Evolutionary conservation across 2,797 vertebrate genomes (phyloP).

Genomic region (Phoxinus dragarum): DNA sequence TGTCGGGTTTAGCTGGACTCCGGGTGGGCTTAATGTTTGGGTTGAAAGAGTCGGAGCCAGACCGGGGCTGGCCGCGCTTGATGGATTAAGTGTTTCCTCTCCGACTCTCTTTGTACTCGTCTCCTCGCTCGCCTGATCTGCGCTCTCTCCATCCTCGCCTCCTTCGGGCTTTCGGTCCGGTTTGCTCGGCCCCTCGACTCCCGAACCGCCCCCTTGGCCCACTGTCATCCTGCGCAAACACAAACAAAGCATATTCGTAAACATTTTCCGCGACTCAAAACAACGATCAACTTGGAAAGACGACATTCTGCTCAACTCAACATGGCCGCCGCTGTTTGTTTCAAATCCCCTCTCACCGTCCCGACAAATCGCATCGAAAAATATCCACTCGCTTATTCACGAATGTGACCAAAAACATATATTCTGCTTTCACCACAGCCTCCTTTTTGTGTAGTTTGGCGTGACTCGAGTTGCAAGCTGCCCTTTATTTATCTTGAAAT

Average conservation of each 20-base stretch:
- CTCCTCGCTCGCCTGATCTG: slow-evolving; percentile 88
- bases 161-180: slow-evolving; percentile 89
- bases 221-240: slow-evolving; percentile 92
- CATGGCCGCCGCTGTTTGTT: slow-evolving; percentile 99
- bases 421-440: slow-evolving; percentile 29
- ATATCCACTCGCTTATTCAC: slow-evolving; percentile 61
- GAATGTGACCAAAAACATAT: slow-evolving; percentile 37
- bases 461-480: slow-evolving; percentile 51
- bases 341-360: slow-evolving; percentile 94
- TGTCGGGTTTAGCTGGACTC: slow-evolving; percentile 65
- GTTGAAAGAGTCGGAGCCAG: slow-evolving; percentile 74
- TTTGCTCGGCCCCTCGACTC: slow-evolving; percentile 89
- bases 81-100: slow-evolving; percentile 83
- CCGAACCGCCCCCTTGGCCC: slow-evolving; percentile 90
- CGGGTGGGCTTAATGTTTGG: slow-evolving; percentile 73
- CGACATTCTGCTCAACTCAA: slow-evolving; percentile 90
- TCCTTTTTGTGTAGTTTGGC: slow-evolving; percentile 38
- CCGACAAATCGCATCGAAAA: slow-evolving; percentile 86
- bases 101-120: slow-evolving; percentile 94
- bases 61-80: slow-evolving; percentile 73
- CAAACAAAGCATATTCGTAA: slow-evolving; percentile 56
- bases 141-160: slow-evolving; percentile 88
- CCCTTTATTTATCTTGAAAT: slow-evolving; percentile 73
- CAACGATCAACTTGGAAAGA: slow-evolving; percentile 82
- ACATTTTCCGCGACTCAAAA: slow-evolving; percentile 69